Evolutionary conservation across 1,140 invertebrate genomes (phyloP).

Genomic region (Aphelenchoides besseyi): DNA sequence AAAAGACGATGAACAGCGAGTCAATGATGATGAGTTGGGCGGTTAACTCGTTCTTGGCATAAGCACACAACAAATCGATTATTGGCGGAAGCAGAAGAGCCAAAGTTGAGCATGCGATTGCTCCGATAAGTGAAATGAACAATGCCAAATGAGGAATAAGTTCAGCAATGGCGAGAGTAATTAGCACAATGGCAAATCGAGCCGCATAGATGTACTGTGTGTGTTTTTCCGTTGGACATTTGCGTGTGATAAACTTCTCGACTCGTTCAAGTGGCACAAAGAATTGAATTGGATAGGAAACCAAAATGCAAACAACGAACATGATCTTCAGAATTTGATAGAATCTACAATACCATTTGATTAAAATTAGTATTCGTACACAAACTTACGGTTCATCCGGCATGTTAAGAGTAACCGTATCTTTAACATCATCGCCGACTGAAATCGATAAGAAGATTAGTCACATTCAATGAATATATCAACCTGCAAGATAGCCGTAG

Average conservation of each 20-base stretch:
- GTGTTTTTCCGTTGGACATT: constrained; percentile 38
- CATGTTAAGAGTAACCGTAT: constrained; percentile 56
- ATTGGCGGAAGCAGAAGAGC: constrained; percentile 60
- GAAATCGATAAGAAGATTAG: constrained; percentile 33
- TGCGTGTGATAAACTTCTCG: constrained; percentile 51
- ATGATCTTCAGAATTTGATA: constrained; percentile 53
- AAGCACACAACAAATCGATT: constrained; percentile 52
- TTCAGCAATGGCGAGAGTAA: constrained; percentile 47
- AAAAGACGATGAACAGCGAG: background rate
- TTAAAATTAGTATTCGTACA: too few relatives aligned
- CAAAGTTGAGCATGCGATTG: constrained; percentile 49
- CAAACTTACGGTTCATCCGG: constrained; percentile 31
- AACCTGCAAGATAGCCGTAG: constrained; percentile 57
- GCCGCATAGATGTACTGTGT: constrained; percentile 44
- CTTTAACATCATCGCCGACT: constrained; percentile 57
- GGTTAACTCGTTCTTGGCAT: constrained; percentile 6
- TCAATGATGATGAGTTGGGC: background rate
- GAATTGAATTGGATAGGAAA: constrained; percentile 53
- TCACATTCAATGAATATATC: too few relatives aligned
- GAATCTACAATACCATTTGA: too few relatives aligned
- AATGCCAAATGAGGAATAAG: constrained; percentile 53
- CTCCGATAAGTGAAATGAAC: constrained; percentile 32
- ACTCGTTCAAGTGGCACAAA: constrained; percentile 53
- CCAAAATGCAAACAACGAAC: constrained; percentile 51
- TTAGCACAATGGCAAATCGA: constrained; percentile 40